Evolutionary conservation across 1,140 invertebrate species (phyloP).

Genomic region (Trachelipus rathkii): DNA sequence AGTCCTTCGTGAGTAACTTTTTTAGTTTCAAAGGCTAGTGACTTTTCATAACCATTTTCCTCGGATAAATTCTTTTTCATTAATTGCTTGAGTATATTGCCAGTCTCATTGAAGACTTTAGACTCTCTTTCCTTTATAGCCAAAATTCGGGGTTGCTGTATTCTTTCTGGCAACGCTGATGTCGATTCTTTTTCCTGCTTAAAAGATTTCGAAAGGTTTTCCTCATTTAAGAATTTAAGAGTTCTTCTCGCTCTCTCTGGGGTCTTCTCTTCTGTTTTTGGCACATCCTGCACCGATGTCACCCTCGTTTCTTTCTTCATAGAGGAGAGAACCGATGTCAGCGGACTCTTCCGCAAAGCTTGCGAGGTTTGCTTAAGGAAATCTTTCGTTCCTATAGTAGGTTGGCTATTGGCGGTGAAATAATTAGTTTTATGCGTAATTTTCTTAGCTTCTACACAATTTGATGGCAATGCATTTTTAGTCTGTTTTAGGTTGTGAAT

Average conservation of each 20-base stretch:
- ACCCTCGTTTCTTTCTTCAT: constrained; percentile 32
- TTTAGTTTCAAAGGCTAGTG: background rate
- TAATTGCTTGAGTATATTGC: constrained; percentile 37
- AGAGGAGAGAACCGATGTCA: constrained; percentile 34
- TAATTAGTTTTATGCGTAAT: constrained; percentile 33
- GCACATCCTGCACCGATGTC: constrained; percentile 22
- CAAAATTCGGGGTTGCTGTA: background rate
- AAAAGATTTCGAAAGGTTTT: background rate
- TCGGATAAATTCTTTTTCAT: constrained; percentile 27
- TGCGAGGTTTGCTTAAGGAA: constrained; percentile 35
- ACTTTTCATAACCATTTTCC: background rate
- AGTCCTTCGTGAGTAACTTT: constrained; percentile 8
- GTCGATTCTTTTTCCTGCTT: background rate
- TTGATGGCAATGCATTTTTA: constrained; percentile 13
- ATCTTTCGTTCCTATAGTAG: constrained; percentile 22
- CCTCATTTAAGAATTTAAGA: constrained; percentile 26
- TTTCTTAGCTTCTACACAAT: constrained; percentile 34
- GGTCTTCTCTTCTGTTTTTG: constrained; percentile 8
- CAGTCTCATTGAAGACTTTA: constrained; percentile 30
- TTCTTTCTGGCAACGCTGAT: constrained; percentile 4
- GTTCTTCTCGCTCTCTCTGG: constrained; percentile 31
- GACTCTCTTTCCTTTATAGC: constrained; percentile 23
- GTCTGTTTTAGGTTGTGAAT: background rate
- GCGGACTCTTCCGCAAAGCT: constrained; percentile 31
- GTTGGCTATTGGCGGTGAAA: constrained; percentile 35